A percentile compares a stretch with the other conserved stretches of the same genome.
Conservation (phyloP, 2,113 vertebrate species). For the Physeter macrocephalus region DNA sequence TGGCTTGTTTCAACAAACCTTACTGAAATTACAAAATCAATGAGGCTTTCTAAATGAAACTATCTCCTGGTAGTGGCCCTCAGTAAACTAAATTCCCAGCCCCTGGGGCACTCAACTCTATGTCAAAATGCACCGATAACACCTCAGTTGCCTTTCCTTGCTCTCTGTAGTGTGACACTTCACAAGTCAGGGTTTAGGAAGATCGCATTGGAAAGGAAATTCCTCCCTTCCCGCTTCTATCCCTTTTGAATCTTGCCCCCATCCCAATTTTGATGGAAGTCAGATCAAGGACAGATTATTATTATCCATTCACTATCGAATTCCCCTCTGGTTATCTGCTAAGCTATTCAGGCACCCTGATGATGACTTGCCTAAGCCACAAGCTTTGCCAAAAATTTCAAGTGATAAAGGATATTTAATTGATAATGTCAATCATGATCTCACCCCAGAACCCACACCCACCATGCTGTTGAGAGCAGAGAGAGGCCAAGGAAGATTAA, state of each 20-base stretch:
- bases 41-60: background rate
- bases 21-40: background rate
- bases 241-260: background rate
- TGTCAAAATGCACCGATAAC: background rate
- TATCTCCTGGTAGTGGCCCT: background rate
- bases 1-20: background rate
- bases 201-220: background rate
- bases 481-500: too few species aligned
- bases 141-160: background rate
- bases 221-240: background rate
- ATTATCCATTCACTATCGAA: background rate
- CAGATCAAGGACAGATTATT: background rate
- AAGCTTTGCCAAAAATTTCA: background rate
- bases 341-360: background rate
- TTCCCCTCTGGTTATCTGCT: background rate
- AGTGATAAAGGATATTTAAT: background rate
- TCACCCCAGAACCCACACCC: background rate
- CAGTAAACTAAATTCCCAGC: background rate
- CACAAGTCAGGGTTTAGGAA: background rate
- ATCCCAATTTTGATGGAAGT: background rate
- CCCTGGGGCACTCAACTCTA: background rate
- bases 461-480: background rate
- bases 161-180: background rate
- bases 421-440: background rate
- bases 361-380: background rate